phyloP scores from a whole-genome alignment of 2,888 invertebrate species.

The Eueremaeus valkanovi region DNA sequence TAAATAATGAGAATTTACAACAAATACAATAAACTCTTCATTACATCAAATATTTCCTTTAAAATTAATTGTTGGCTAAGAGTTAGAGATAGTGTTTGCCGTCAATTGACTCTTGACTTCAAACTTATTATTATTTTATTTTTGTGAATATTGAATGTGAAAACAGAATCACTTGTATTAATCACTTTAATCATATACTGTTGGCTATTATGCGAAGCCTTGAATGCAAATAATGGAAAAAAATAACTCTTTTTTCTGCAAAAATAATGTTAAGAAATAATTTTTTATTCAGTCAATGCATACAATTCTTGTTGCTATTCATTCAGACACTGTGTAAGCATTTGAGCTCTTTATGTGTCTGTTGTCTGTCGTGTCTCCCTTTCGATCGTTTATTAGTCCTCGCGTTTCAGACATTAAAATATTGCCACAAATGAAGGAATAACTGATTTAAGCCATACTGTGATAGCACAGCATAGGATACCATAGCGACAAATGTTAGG shows the following conservation, averaged over 20 bases:
- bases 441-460: constrained; percentile 7
- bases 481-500: constrained; percentile 21
- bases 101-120: no score
- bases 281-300: not conserved
- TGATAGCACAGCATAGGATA: not conserved
- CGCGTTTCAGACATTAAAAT: not conserved
- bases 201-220: not conserved
- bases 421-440: not conserved
- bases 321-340: constrained; percentile 3
- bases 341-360: constrained; percentile 10
- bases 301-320: not conserved
- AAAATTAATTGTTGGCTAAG: not conserved
- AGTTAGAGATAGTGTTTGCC: no score
- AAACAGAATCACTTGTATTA: not conserved
- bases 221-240: constrained; percentile 11
- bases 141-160: not conserved
- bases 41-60: not conserved
- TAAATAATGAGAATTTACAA: not conserved
- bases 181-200: not conserved
- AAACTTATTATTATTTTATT: no score
- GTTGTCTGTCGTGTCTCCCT: constrained; percentile 12
- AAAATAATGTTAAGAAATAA: not conserved
- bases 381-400: not conserved
- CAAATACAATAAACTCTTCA: no score
- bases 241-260: not conserved